These are phyloP conservation scores for Neoarius graeffei DNA, from an alignment of 2,113 vertebrate genomes.

Conservation along the genomic window DNA sequence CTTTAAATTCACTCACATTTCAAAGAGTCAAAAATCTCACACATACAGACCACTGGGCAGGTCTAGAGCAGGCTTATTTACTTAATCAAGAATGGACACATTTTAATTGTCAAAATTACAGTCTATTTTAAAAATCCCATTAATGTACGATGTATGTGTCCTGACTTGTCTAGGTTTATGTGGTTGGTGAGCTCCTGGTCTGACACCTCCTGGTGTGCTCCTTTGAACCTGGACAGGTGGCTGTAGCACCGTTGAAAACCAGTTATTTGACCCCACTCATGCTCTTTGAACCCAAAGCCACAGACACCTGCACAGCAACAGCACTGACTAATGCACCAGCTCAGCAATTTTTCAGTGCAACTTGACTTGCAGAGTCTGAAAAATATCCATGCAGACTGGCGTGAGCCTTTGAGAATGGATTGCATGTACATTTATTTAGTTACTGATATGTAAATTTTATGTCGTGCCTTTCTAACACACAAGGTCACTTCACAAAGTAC, in stretches of 20 bases:
- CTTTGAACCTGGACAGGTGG: constrained; percentile 50
- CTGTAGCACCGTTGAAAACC: constrained; percentile 45
- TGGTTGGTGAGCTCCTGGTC: constrained; percentile 15
- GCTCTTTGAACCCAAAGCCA: constrained; percentile 20
- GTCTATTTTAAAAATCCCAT: background rate
- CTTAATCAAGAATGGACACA: background rate
- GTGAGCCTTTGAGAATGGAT: background rate
- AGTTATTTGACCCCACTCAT: constrained; percentile 49
- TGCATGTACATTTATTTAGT: background rate
- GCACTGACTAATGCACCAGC: background rate
- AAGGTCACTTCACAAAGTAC: background rate
- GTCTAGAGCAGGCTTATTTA: background rate
- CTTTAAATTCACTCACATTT: background rate
- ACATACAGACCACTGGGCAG: background rate
- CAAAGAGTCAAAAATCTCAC: background rate
- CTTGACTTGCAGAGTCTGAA: background rate
- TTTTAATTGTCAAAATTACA: background rate
- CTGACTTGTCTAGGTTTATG: background rate
- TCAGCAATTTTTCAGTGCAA: background rate
- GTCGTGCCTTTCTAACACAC: background rate
- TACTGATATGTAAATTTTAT: background rate
- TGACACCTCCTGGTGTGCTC: constrained; percentile 21
- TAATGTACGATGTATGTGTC: constrained; percentile 4
- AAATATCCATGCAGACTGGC: background rate
- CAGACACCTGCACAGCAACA: constrained; percentile 47